Evolutionary conservation across 1,140 invertebrate genomes (phyloP), one percentile per base, ranked within the genome.

Genomic region (Drosophila arizonae): DNA sequence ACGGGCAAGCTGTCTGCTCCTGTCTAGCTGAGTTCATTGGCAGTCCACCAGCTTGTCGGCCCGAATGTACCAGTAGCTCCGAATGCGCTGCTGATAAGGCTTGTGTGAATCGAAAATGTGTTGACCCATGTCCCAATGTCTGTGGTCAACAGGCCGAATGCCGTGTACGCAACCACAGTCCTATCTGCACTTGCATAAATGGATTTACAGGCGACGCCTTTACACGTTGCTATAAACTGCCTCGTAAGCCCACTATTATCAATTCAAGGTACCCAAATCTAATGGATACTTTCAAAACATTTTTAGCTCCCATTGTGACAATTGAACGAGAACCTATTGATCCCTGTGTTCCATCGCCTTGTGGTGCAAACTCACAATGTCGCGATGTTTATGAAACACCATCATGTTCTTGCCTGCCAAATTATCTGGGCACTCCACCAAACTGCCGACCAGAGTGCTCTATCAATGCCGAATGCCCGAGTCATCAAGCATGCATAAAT

Each of bases 371-470:
- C 81, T 96, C 96, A 76, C 93, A 95, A 76, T 97, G 96, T 84
- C 93, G 95, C 43, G 94, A 93, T 52, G 91, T 95, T 11, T 94
- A 96, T 71, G 95, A 94, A 21, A 95, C 96, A 64, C 96, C 96
- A 6, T 95, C 96, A 6, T 97, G 96, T 79, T 95, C 96, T 1
- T 97, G 96, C 88, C 93, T 95, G 73, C 92, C 92, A 17, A 95
- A 94, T 51, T 97, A 95, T 79, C 93, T 96, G 58, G 96, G 96
- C 6, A 94, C 94, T 3, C 96, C 96, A 52, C 96, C 96, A 13
- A 93, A 93, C 33, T 97, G 96, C 90, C 93, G 95, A 66, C 96
- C 96, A 0, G 96, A 97, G 92, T 97, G 96, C 81, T 94, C 96
- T 24, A 95, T 96, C 26, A 97, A 95, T 89, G 94, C 95, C 0